phyloP scores from a whole-genome alignment of 2,888 invertebrate species.

The Caenorhabditis parvicauda region DNA sequence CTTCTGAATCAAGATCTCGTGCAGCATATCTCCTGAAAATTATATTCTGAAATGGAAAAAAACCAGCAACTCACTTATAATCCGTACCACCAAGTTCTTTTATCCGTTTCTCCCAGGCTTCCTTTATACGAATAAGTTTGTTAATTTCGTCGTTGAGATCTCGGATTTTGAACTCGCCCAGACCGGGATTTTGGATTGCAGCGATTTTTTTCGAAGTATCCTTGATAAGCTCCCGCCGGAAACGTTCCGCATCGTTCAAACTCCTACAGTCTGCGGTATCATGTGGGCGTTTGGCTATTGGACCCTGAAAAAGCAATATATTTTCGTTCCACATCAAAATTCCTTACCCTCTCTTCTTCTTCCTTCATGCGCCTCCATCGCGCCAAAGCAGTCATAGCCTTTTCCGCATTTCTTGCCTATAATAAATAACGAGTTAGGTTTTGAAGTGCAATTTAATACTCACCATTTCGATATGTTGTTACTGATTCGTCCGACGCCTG shows the following conservation, averaged over 20 bases:
- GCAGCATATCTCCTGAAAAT: slow-evolving; percentile 55
- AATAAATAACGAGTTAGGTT: background rate
- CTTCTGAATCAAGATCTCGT: slow-evolving; percentile 80
- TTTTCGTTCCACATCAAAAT: background rate
- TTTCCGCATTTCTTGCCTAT: slow-evolving; percentile 91
- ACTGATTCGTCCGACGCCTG: too few relatives aligned
- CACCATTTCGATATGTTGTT: too few relatives aligned
- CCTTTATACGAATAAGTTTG: slow-evolving; percentile 82
- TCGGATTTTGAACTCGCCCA: slow-evolving; percentile 96
- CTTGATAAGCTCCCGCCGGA: slow-evolving; percentile 78
- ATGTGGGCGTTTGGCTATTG: slow-evolving; percentile 55
- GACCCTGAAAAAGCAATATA: slow-evolving; percentile 31
- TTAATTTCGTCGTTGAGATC: slow-evolving; percentile 99
- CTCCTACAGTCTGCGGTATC: slow-evolving; percentile 88
- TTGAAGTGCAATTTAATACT: too few relatives aligned
- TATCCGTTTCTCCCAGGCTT: slow-evolving; percentile 90
- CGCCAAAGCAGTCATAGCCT: slow-evolving; percentile 97
- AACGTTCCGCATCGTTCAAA: slow-evolving; percentile 79
- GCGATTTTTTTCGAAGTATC: slow-evolving; percentile 98
- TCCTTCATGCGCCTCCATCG: slow-evolving; percentile 96
- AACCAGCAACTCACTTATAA: slow-evolving; percentile 57
- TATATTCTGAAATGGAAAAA: background rate
- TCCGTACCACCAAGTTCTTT: slow-evolving; percentile 91
- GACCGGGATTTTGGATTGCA: slow-evolving; percentile 86
- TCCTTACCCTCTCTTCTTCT: slow-evolving; percentile 70